Conservation (phyloP, 2,797 vertebrate genomes). For the Rhinella marina region DNA sequence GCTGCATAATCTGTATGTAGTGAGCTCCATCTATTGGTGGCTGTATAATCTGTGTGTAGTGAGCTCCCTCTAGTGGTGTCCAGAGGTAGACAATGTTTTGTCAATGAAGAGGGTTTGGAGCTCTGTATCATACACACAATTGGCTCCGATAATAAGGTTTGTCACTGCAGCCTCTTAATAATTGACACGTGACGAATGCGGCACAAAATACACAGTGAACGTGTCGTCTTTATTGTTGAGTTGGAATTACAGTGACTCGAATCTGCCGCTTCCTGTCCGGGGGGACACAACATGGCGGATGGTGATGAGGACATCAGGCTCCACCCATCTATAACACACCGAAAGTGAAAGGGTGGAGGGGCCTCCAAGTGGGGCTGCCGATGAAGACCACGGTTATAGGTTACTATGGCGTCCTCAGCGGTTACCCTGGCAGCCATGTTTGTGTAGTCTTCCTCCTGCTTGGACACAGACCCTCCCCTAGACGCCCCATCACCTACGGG, state of each 20-base stretch:
- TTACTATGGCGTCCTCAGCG: background rate
- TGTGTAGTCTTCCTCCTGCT: background rate
- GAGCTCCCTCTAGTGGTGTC: no score
- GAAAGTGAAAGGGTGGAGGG: no score
- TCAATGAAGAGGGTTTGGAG: background rate
- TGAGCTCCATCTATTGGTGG: no score
- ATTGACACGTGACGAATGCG: background rate
- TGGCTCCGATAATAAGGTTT: background rate
- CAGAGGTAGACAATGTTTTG: background rate
- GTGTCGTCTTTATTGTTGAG: background rate
- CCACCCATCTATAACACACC: background rate
- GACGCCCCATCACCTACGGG: no score
- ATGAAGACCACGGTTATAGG: background rate
- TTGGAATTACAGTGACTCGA: background rate
- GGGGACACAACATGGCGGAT: background rate
- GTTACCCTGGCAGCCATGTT: background rate
- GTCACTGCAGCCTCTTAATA: background rate
- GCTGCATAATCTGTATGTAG: no score
- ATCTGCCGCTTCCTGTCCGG: no score
- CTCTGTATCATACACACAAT: no score
- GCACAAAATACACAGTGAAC: background rate
- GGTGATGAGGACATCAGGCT: background rate
- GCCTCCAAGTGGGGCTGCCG: no score
- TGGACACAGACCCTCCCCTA: background rate
- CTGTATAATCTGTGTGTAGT: no score